These are phyloP conservation scores for Limosa lapponica DNA, from an alignment of 2,797 vertebrate species.

Conservation along the genomic window DNA sequence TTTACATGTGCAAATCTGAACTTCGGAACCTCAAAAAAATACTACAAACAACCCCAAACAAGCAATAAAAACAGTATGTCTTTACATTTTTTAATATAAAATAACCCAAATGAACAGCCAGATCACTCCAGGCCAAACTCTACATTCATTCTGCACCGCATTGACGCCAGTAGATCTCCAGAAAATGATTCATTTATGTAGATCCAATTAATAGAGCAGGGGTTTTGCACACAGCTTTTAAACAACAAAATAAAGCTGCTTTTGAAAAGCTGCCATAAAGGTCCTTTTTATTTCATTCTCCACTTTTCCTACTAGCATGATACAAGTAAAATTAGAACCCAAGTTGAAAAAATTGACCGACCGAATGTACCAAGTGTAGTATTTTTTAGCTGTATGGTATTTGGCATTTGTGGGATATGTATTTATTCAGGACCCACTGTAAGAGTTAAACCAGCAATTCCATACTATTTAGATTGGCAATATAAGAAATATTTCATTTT, in stretches of 20 bases:
- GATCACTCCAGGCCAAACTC: background rate
- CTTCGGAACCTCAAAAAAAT: background rate
- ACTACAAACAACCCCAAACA: background rate
- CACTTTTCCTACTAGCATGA: background rate
- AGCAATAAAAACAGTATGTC: background rate
- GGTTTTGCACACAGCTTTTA: background rate
- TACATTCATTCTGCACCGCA: background rate
- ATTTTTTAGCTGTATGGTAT: background rate
- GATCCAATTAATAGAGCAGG: background rate
- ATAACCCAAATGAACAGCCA: background rate
- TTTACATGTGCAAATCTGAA: background rate
- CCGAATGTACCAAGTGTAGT: slow-evolving; percentile 12
- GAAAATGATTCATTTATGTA: background rate
- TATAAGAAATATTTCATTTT: slow-evolving; percentile 46
- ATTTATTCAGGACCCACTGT: background rate
- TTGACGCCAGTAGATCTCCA: background rate
- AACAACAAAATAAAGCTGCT: slow-evolving; percentile 25
- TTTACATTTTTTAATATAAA: background rate
- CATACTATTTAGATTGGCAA: slow-evolving; percentile 52
- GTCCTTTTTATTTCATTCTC: slow-evolving; percentile 21
- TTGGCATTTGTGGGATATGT: slow-evolving; percentile 1
- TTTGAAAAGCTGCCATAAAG: slow-evolving; percentile 41
- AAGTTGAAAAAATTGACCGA: slow-evolving; percentile 7
- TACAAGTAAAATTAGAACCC: slow-evolving; percentile 36
- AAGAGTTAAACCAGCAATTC: slow-evolving; percentile 56